Percentiles rank a stretch among this genome's conserved stretches.
These are phyloP conservation scores for Stomatorhinus ivindoensis DNA, from an alignment of 2,113 vertebrate genomes.

Conservation along the genomic window DNA sequence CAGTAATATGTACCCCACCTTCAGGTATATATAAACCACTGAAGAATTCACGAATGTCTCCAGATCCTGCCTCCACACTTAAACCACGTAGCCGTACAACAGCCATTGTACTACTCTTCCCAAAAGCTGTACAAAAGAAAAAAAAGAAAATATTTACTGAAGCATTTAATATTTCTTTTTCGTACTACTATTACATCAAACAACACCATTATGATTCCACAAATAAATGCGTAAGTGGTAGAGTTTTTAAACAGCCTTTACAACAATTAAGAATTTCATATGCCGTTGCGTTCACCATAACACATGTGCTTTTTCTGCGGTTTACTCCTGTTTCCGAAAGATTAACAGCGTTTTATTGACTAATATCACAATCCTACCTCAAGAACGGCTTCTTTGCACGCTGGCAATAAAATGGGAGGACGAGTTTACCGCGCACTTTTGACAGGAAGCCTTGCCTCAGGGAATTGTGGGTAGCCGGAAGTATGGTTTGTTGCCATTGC, in stretches of 20 bases:
- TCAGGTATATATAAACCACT: constrained; percentile 76
- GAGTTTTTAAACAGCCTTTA: neutral
- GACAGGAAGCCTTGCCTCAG: neutral
- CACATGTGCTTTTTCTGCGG: neutral
- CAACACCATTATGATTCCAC: neutral
- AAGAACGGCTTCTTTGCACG: neutral
- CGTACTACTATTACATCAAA: neutral
- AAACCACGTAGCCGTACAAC: constrained; percentile 88
- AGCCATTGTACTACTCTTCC: constrained; percentile 59
- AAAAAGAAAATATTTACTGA: neutral
- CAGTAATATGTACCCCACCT: constrained; percentile 87
- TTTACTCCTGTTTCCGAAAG: neutral
- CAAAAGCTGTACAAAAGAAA: neutral
- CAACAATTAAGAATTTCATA: neutral
- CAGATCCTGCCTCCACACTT: constrained; percentile 70
- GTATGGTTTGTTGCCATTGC: constrained; percentile 20
- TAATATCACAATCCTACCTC: neutral
- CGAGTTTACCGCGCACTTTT: neutral
- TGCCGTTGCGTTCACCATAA: neutral
- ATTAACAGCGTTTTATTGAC: neutral
- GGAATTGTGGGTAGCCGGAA: constrained; percentile 37
- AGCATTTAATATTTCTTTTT: neutral
- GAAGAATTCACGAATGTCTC: constrained; percentile 88
- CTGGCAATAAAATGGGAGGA: neutral
- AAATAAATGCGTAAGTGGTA: neutral